Evolutionary conservation across 2,888 invertebrate genomes (phyloP), one percentile per base, ranked within the genome.

Genomic region (Tridacna crocea): DNA sequence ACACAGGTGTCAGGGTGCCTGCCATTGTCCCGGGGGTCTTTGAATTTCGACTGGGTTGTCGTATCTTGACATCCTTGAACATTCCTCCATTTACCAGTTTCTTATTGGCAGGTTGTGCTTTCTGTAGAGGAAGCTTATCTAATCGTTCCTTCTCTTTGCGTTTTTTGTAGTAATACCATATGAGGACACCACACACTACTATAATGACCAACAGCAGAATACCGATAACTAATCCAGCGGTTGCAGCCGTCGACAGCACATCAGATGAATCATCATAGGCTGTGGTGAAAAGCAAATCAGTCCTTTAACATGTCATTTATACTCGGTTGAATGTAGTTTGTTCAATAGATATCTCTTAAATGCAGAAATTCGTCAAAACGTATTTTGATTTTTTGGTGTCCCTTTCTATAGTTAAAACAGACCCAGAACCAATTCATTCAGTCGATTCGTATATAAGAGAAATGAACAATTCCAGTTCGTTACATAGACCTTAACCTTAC

Each of bases 81-180:
- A 86, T 47, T 24, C 80, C 80, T 17, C 82, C 82, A 78, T 86
- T 86, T 51, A 70, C 70, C 47, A 86, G 77, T 73, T 72, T 79
- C 72, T 80, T 86, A 47, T 86, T 86, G 26, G 86, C 86, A 48
- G 84, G 83, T 27, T 86, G 82, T 26, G 82, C 36, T 70, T 79
- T 82, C 24, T 82, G 79, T 19, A 82, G 60, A 2, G 83, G 86
- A 6, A 82, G 27, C 61, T 80, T 86, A 24, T 83, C 84, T 17
- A 66, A 8, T n/a, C 48, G 73, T 19, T 72, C 75, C 27, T 72
- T 75, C 26, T 86, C 73, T 55, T 82, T 83, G 27, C 86, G 79
- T 78, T 86, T 86, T 70, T 84, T 86, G 72, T 84, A 80, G 76
- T 86, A 84, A 60, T 78, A 80, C 75, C 76, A 86, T n/a, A 86